Evolutionary conservation across 2,113 vertebrate genomes (phyloP).

Genomic region (Corydoras sp.): DNA sequence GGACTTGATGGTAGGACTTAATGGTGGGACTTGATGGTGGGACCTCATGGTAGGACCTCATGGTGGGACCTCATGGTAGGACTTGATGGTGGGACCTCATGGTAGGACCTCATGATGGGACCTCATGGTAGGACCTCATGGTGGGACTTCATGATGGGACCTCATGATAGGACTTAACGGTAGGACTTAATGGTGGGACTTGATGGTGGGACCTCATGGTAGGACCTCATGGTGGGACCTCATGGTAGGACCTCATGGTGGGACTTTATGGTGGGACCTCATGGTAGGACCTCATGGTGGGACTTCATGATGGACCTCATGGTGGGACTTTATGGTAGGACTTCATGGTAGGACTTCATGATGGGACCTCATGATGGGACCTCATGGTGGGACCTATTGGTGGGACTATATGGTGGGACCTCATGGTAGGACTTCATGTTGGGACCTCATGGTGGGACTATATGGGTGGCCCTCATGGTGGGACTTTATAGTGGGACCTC

Average conservation of each 20-base stretch:
- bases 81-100: conserved; percentile 31
- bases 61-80: conserved; percentile 48
- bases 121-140: background rate
- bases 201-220: background rate
- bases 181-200: conserved; percentile 30
- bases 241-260: conserved; percentile 27
- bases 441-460: too few species aligned
- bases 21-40: conserved; percentile 46
- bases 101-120: too few species aligned
- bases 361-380: too few species aligned
- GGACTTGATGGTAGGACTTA: conserved; percentile 39
- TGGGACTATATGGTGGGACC: too few species aligned
- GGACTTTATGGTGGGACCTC: background rate
- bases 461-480: too few species aligned
- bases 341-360: conserved; percentile 30
- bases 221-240: background rate
- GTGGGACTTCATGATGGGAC: conserved; percentile 29
- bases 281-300: conserved; percentile 25
- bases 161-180: background rate
- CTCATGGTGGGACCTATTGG: conserved; percentile 31
- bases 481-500: conserved; percentile 29
- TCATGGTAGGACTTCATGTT: too few species aligned
- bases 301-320: conserved; percentile 8
- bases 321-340: conserved; percentile 16
- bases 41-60: conserved; percentile 35